Evolutionary conservation across 2,888 invertebrate genomes (phyloP), one percentile per base, ranked within the genome.

Genomic region (Magallana nippona): DNA sequence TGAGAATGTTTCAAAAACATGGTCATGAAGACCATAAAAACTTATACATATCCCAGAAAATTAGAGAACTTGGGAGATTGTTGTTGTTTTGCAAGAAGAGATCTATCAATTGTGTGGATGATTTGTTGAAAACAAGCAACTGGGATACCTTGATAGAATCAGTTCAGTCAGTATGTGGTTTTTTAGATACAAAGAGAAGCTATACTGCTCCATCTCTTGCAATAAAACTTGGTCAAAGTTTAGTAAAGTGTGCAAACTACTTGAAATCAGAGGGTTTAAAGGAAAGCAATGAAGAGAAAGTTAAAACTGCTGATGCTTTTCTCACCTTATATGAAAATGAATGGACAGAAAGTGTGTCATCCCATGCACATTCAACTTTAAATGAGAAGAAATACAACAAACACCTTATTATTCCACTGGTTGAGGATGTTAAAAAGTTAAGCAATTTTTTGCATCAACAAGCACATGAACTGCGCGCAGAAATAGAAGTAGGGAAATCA

Each of bases 381-480:
- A 55, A 80, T 56, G 77, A 81, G 15, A 83, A 79, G 5, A 86
- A 86, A 78, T 83, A 85, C 60, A 87, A 86, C 55, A 85, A 85
- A 44, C 82, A 60, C 44, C n/a, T 81, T 17, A 44, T 87, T 1
- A 32, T 86, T 15, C 87, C 87, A 56, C 19, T 87, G 10, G 82
- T 85, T n/a, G 81, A 83, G 19, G 86, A 85, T 85, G 85, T 86
- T 55, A 84, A 83, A 15, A 79, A 81, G 55, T 8, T 86, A 10
- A 82, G 57, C 56, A 80, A 77, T 58, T 79, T 60, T 32, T 17
- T 84, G 19, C 19, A 71, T 22, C 13, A 71, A 19, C 19, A 13
- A 71, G 19, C 82, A n/a, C 27, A 19, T 15, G 22, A 32, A 2
- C 56, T n/a, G 15, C 15, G 55, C 22, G 17, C 58, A 8, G 57